Conservation (phyloP, 2,797 vertebrate species). For the Sebastes alutus region DNA sequence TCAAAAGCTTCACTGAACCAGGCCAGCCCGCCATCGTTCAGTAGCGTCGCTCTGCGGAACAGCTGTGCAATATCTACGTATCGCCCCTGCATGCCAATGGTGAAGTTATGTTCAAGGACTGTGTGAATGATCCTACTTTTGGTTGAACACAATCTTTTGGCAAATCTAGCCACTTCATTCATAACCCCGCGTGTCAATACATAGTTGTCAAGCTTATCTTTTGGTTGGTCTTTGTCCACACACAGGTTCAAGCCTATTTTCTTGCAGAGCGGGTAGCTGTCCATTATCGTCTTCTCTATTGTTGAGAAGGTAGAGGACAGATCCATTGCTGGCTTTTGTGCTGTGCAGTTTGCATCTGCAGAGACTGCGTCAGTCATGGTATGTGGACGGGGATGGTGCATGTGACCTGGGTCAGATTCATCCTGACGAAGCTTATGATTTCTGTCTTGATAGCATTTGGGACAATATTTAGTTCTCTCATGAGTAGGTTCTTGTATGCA, state of each 20-base stretch:
- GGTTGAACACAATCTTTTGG: not conserved
- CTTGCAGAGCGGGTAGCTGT: not conserved
- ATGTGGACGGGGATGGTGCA: not conserved
- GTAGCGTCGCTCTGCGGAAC: rapidly evolving
- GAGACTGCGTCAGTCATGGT: not conserved
- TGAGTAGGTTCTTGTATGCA: not conserved
- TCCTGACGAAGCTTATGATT: not conserved
- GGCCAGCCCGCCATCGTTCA: rapidly evolving
- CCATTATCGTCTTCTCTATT: not conserved
- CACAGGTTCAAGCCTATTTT: constrained; percentile 22
- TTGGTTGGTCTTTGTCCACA: constrained; percentile 5
- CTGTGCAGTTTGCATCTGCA: not conserved
- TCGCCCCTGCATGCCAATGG: not conserved
- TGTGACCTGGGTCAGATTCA: not conserved
- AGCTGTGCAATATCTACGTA: not conserved
- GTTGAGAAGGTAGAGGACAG: not conserved
- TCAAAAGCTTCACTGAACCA: constrained; percentile 30
- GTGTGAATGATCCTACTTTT: not conserved
- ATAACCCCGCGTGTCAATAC: constrained; percentile 6
- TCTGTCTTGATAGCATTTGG: constrained; percentile 28
- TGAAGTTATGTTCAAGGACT: constrained; percentile 43
- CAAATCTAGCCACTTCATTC: not conserved
- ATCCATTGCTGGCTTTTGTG: not conserved
- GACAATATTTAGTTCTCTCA: not conserved
- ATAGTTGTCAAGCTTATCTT: not conserved